Evolutionary conservation across 2,888 invertebrate genomes (phyloP), one percentile per base, ranked within the genome.

Genomic region (Alviniconcha strummeri): DNA sequence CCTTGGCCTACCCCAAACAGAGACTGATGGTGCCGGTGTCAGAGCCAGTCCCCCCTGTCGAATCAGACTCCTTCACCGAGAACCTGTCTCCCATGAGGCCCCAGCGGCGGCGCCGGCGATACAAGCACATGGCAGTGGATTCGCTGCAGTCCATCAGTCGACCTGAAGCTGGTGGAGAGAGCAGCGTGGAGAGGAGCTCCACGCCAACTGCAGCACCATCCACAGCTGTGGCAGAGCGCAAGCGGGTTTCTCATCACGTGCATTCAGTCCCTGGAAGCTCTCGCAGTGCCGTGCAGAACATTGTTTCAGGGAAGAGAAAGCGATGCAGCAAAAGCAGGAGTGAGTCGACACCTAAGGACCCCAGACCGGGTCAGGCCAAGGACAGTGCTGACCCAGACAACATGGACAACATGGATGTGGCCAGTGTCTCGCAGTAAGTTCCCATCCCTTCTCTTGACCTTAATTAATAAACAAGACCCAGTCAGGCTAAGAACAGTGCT

Each of bases 101-200:
- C 0, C 97, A 96, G 54, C 95, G 97, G 74, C 90, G 94, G 89
- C 97, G 98, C 94, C 95, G 98, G 85, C 97, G 98, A 93, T 96
- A 97, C 92, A 98, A 98, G 93, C 96, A 97, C 87, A 97, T 98
- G 96, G 97, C 97, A 0, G 96, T 97, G 77, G 98, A 98, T 88
- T 96, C 95, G 2, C 15, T 76, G 64, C 84, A 82, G 57, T 8
- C 56, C 69, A 54, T 78, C 5, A 78, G 36, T n/a, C 54, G 81
- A 55, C 19, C 55, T 36, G 81, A 60, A 6, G 75, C 56, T 17
- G 69, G 76, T 6, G 82, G 77, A 36, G 74, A 74, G 19, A 75
- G 60, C 6, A 36, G 57, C 11, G 57, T 7, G 6, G 79, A 84
- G 69, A 80, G 75, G 56, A 74, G 79, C 77, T 72, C 57, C 67